These are phyloP conservation scores for Vimba vimba DNA, from an alignment of 2,113 vertebrate genomes.

Conservation along the genomic window DNA sequence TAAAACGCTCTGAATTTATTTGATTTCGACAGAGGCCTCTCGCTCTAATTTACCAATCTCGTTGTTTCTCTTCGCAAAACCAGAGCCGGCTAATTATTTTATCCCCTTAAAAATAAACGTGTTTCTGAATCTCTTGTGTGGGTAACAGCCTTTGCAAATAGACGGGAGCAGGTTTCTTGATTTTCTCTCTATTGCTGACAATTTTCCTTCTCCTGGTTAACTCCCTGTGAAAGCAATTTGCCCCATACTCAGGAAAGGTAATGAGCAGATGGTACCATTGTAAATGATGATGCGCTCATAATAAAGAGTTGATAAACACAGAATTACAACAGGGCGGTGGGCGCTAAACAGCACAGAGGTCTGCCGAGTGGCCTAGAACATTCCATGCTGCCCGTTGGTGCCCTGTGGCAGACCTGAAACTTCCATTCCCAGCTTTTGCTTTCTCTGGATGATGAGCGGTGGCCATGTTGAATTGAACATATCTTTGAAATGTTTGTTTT, in stretches of 20 bases:
- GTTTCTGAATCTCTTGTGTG: conserved; percentile 63
- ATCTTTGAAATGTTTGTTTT: background rate
- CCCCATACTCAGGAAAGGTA: conserved; percentile 79
- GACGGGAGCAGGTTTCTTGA: conserved; percentile 70
- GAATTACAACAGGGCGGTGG: conserved; percentile 78
- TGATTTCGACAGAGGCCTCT: conserved; percentile 63
- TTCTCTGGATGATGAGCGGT: background rate
- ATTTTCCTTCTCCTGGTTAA: conserved; percentile 71
- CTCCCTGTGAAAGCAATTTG: conserved; percentile 83
- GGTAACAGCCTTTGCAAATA: conserved; percentile 72
- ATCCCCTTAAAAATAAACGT: conserved; percentile 76
- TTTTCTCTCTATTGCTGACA: conserved; percentile 69
- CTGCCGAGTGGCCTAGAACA: conserved; percentile 51
- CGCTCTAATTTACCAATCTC: conserved; percentile 67
- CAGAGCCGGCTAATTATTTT: conserved; percentile 76
- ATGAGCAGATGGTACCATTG: conserved; percentile 84
- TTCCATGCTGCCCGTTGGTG: conserved; percentile 43
- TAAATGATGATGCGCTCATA: conserved; percentile 82
- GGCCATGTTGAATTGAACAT: conserved; percentile 5
- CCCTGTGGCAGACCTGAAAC: conserved; percentile 45
- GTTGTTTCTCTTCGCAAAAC: conserved; percentile 57
- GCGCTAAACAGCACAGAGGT: conserved; percentile 59
- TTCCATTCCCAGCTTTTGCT: background rate
- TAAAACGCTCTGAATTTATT: conserved; percentile 64
- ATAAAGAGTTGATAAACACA: conserved; percentile 85